phyloP scores from a whole-genome alignment of 2,888 invertebrate genomes.

The Acronicta leporina region DNA sequence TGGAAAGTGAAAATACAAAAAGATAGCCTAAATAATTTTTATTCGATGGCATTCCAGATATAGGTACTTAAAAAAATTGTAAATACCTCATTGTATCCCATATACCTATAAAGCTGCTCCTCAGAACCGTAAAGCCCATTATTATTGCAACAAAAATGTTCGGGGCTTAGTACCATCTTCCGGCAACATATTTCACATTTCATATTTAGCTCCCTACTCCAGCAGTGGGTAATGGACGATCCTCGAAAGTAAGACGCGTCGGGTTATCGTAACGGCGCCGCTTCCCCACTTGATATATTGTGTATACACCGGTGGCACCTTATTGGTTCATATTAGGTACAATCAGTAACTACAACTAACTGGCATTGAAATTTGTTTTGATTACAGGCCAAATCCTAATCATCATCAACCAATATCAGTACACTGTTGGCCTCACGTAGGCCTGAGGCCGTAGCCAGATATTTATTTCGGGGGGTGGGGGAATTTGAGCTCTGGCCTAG shows the following conservation, averaged over 20 bases:
- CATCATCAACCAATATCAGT: too few relatives aligned
- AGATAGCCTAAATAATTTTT: too few relatives aligned
- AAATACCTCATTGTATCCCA: constrained; percentile 17
- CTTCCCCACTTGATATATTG: constrained; percentile 49
- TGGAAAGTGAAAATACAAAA: too few relatives aligned
- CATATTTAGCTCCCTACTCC: constrained; percentile 49
- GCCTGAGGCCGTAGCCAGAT: too few relatives aligned
- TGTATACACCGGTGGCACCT: constrained; percentile 51
- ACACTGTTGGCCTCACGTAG: too few relatives aligned
- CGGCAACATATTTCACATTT: constrained; percentile 48
- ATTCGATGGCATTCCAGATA: too few relatives aligned
- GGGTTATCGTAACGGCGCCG: constrained; percentile 53
- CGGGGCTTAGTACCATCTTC: constrained; percentile 28
- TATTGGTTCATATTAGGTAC: constrained; percentile 47
- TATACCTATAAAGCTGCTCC: constrained; percentile 14
- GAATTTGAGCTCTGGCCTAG: too few relatives aligned
- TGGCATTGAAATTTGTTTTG: constrained; percentile 37
- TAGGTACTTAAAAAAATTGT: neutral
- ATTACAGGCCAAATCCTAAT: constrained; percentile 2
- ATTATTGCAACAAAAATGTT: constrained; percentile 31
- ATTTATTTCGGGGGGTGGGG: too few relatives aligned
- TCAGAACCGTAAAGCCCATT: constrained; percentile 26
- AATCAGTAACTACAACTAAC: constrained; percentile 32
- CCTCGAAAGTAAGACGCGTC: constrained; percentile 51
- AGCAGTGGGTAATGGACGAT: constrained; percentile 41